Evolutionary conservation across 1,140 invertebrate genomes (phyloP), one percentile per base, ranked within the genome.

Genomic region (Calliphora vicina): DNA sequence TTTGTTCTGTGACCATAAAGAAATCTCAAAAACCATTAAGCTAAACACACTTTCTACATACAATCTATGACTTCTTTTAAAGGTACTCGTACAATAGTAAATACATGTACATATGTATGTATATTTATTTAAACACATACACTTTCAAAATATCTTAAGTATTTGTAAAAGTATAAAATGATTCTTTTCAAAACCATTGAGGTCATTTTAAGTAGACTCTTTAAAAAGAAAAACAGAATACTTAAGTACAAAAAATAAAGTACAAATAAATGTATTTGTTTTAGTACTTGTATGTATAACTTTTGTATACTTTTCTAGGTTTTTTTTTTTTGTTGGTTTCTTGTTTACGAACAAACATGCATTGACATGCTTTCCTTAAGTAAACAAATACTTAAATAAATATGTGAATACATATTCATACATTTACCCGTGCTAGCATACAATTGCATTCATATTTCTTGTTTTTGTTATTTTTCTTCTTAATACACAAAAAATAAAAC

Each of bases 171-270:
- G 61, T 67, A 67, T 25, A 67, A 67, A 67, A 50, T 17, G 45
- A 50, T 50, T 50, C 45, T 10, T 50, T 50, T 50, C 17, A 23
- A 67, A 67, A 25, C 61, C 61, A 67, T 67, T 67, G 61, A 67
- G 61, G 61, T 67, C 61, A 67, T 67, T 67, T 67, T 67, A 67
- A 67, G 61, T 67, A 67, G n/a, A 67, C 61, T 67, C 61, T 67
- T n/a, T 67, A 23, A 10, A 67, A 67, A 20, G 23, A 20, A 67
- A 57, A 67, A 67, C 61, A 23, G 15, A 57, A n/a, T 35, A 35
- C 35, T 35, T 35, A 35, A 57, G 50, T 15, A 6, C 8, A 13
- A 57, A 57, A n/a, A 57, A n/a, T 15, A 57, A 57, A 10, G 3
- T 57, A 57, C 6, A 35, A 35, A 35, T 35, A 35, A 35, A 35